Conservation (phyloP, 2,113 vertebrate species). For the Turnix velox region DNA sequence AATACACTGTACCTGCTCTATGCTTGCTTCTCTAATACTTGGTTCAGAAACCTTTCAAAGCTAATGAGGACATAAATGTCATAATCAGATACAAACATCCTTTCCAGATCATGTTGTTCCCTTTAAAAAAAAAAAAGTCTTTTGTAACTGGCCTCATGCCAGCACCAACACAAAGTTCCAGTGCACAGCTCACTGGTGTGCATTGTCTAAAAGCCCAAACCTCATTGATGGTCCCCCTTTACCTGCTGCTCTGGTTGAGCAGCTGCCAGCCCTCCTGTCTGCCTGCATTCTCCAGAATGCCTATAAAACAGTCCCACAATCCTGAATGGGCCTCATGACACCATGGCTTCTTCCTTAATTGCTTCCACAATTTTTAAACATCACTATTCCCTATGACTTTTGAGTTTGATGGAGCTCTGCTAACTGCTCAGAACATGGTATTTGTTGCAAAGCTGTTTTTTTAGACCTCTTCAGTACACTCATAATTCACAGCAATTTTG, state of each 20-base stretch:
- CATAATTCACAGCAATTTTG: background rate
- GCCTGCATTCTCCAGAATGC: background rate
- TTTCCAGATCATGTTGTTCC: background rate
- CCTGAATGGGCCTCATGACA: background rate
- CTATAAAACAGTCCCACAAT: background rate
- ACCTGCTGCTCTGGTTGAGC: background rate
- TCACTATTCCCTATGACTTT: background rate
- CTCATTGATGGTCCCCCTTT: background rate
- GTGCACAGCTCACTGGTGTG: rapidly evolving
- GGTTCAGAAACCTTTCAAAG: background rate
- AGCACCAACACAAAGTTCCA: background rate
- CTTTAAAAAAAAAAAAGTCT: too few relatives aligned
- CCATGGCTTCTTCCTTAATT: background rate
- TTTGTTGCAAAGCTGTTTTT: background rate
- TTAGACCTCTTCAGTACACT: background rate
- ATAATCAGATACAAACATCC: background rate
- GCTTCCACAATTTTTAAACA: background rate
- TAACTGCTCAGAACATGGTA: background rate
- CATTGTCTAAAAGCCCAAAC: background rate
- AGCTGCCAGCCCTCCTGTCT: background rate
- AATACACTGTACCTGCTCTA: background rate
- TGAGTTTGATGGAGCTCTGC: background rate
- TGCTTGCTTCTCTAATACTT: background rate
- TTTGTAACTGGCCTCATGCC: background rate
- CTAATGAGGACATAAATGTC: background rate